Conservation (phyloP, 2,888 invertebrate species). For the Gastrophysa polygoni region DNA sequence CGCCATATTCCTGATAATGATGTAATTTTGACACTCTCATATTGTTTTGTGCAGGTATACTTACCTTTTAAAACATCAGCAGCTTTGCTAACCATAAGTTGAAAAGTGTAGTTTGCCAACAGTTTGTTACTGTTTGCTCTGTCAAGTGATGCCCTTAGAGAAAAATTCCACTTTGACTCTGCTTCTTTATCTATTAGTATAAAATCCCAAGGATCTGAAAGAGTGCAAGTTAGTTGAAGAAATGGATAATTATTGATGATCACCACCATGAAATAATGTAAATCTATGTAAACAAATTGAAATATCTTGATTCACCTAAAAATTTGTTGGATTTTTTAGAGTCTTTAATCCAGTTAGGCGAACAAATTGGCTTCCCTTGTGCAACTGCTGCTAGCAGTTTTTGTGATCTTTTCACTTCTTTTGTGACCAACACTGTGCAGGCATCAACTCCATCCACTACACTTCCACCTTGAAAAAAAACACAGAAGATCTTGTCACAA, state of each 20-base stretch:
- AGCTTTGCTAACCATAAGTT: constrained; percentile 45
- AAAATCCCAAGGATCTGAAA: constrained; percentile 65
- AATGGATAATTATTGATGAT: constrained; percentile 3
- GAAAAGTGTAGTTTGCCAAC: constrained; percentile 46
- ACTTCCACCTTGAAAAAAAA: constrained; percentile 59
- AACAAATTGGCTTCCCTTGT: constrained; percentile 66
- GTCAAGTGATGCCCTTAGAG: constrained; percentile 50
- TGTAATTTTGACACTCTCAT: no score
- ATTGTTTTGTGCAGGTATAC: no score
- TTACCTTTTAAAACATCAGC: constrained; percentile 54
- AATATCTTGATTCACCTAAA: constrained; percentile 45
- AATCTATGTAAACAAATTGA: no score
- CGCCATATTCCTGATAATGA: no score
- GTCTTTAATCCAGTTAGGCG: constrained; percentile 51
- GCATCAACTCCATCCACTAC: constrained; percentile 60
- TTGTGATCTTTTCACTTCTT: constrained; percentile 63
- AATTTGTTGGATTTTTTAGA: constrained; percentile 50
- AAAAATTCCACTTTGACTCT: constrained; percentile 62
- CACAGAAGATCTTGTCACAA: not conserved
- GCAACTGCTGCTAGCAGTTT: constrained; percentile 67
- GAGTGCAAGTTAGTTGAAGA: constrained; percentile 19
- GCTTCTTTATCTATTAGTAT: constrained; percentile 60
- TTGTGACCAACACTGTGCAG: constrained; percentile 63
- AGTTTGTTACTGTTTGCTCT: constrained; percentile 45
- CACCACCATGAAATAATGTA: not conserved